phyloP scores from a whole-genome alignment of 2,113 vertebrate species.

The Mesitornis unicolor region DNA sequence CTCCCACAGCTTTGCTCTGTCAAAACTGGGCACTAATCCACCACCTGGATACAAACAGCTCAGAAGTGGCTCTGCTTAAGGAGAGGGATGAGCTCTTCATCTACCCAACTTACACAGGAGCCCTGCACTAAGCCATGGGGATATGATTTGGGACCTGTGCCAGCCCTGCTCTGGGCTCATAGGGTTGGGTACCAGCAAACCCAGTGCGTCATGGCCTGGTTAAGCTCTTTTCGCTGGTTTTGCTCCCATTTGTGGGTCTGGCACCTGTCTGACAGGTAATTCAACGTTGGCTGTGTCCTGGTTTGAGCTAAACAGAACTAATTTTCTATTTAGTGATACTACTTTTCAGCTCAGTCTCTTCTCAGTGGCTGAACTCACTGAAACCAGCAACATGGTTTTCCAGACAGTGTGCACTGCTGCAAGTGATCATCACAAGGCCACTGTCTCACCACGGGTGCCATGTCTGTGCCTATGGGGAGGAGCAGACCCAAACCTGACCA shows the following conservation, averaged over 20 bases:
- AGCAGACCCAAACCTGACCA: no score
- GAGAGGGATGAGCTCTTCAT: not conserved
- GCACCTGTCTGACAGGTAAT: no score
- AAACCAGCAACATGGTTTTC: no score
- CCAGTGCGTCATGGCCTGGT: accelerated
- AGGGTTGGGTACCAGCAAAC: not conserved
- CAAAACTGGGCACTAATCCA: not conserved
- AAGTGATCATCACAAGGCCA: no score
- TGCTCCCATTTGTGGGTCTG: not conserved
- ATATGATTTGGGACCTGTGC: not conserved
- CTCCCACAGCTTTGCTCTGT: not conserved
- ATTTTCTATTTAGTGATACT: no score
- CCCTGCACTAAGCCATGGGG: accelerated
- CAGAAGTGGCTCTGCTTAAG: not conserved
- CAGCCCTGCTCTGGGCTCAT: accelerated
- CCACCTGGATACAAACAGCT: not conserved
- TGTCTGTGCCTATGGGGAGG: no score
- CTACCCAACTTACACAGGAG: accelerated
- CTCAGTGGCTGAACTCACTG: no score
- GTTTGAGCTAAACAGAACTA: no score
- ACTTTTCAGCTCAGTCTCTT: no score
- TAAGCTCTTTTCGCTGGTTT: not conserved
- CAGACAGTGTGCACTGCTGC: no score
- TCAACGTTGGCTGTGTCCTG: no score
- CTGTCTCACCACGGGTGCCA: no score